phyloP scores from a whole-genome alignment of 2,113 vertebrate genomes.

The Jaculus jaculus region DNA sequence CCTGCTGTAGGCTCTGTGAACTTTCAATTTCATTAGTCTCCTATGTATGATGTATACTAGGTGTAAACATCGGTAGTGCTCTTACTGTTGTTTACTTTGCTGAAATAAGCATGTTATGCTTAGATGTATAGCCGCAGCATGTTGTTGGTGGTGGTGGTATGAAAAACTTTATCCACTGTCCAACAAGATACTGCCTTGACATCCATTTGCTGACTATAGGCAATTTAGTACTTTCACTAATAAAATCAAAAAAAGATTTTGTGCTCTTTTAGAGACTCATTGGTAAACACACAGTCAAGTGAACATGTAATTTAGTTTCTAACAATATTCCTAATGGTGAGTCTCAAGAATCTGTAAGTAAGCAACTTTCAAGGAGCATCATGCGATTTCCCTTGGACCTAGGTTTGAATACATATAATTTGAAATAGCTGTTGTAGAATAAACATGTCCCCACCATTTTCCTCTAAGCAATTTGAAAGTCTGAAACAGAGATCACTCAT shows the following conservation, averaged over 20 bases:
- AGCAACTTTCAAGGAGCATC: background rate
- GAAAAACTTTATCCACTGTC: background rate
- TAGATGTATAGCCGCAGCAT: background rate
- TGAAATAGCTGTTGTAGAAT: background rate
- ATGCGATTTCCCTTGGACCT: background rate
- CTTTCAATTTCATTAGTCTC: background rate
- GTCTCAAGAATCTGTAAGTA: background rate
- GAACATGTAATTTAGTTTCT: conserved; percentile 29
- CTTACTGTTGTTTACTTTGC: background rate
- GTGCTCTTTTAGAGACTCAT: background rate
- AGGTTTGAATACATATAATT: conserved; percentile 4
- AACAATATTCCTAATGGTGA: background rate
- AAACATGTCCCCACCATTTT: background rate
- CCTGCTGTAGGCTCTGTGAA: background rate
- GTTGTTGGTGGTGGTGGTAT: background rate
- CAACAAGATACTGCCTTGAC: no score
- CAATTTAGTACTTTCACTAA: background rate
- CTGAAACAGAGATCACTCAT: background rate
- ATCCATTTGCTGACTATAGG: background rate
- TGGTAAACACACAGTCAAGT: conserved; percentile 34
- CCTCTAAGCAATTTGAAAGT: background rate
- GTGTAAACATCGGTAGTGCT: fast-evolving
- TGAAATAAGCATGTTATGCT: background rate
- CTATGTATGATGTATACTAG: background rate
- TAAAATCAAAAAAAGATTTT: background rate